Evolutionary conservation across 2,888 invertebrate species (phyloP).

Genomic region (Micropterix aruncella): DNA sequence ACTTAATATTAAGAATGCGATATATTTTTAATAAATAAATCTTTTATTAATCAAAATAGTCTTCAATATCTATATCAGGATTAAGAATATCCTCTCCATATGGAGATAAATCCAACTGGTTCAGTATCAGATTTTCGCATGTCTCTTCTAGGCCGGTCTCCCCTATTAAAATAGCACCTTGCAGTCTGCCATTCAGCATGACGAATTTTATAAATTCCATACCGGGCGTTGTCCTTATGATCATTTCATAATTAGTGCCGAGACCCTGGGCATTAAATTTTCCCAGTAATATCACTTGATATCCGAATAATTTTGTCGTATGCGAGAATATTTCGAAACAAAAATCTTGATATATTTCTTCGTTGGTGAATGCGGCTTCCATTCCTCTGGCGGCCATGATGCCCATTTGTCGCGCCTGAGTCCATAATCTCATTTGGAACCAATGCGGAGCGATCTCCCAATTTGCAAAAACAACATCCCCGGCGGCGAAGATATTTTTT

Average conservation of each 20-base stretch:
- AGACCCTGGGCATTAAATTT: constrained; percentile 87
- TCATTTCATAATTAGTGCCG: constrained; percentile 64
- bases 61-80: constrained; percentile 94
- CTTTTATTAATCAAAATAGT: constrained; percentile 81
- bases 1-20: too few relatives aligned
- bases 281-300: constrained; percentile 83
- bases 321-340: constrained; percentile 97
- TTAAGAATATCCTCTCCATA: constrained; percentile 89
- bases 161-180: constrained; percentile 91
- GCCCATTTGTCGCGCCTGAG: constrained; percentile 97
- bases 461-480: constrained; percentile 79
- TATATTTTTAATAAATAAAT: too few relatives aligned
- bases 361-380: constrained; percentile 44
- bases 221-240: constrained; percentile 71
- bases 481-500: constrained; percentile 79
- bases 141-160: constrained; percentile 97
- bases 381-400: constrained; percentile 86
- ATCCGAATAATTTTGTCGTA: constrained; percentile 88
- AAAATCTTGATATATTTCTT: constrained; percentile 73
- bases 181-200: constrained; percentile 66
- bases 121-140: constrained; percentile 93
- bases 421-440: constrained; percentile 96
- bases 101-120: constrained; percentile 77
- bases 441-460: constrained; percentile 72
- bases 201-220: constrained; percentile 81